Percentiles rank a stretch among this genome's conserved stretches.
Evolutionary conservation across 1,140 invertebrate species (phyloP).

Genomic region (Megalopta genalis): DNA sequence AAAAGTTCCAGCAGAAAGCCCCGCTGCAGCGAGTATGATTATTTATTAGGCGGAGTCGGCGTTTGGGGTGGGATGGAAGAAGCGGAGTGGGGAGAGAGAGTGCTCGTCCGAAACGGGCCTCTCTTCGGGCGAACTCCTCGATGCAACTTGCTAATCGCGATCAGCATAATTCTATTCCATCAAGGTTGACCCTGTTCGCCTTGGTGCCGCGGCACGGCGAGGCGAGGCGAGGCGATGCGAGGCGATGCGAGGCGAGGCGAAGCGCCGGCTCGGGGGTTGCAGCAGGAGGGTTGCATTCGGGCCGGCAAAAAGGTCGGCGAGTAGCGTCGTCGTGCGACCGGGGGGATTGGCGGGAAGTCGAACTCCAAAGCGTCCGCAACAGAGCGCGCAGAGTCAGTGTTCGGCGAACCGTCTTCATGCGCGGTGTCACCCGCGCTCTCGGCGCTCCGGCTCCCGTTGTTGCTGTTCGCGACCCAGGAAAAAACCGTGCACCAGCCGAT

Average conservation of each 20-base stretch:
- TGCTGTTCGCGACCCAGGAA: not conserved
- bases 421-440: constrained; percentile 50
- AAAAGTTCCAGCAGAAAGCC: too few relatives aligned
- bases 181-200: constrained; percentile 17
- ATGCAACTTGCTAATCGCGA: constrained; percentile 15
- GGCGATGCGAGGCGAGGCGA: too few relatives aligned
- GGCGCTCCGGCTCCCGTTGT: not conserved
- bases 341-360: constrained; percentile 71
- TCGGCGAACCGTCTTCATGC: constrained; percentile 73
- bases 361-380: constrained; percentile 65
- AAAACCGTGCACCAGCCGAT: not conserved
- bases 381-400: constrained; percentile 73
- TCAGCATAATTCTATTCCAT: constrained; percentile 23
- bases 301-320: constrained; percentile 36
- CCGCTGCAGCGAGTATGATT: too few relatives aligned
- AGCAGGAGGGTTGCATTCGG: constrained; percentile 33
- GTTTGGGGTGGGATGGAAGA: too few relatives aligned
- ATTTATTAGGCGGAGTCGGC: too few relatives aligned
- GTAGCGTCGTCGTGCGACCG: constrained; percentile 42
- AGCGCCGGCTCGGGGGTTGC: too few relatives aligned
- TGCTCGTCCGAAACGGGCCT: too few relatives aligned
- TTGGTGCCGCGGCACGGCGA: too few relatives aligned
- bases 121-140: not conserved
- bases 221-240: too few relatives aligned
- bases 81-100: too few relatives aligned